phyloP scores from a whole-genome alignment of 1,140 invertebrate genomes.

The Temnothorax curvispinosus region DNA sequence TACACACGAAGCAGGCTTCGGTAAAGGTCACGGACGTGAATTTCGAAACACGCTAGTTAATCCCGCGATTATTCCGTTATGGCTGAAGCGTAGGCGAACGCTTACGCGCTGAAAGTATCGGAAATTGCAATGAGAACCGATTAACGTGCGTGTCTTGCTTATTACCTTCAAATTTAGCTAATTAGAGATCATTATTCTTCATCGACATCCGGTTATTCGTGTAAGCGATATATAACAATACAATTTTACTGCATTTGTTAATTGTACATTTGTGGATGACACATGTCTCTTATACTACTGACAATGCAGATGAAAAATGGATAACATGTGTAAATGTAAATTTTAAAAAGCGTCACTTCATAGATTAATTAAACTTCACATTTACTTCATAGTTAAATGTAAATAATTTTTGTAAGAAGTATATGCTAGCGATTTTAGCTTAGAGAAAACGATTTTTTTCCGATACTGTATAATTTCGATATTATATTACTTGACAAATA shows the following conservation, averaged over 20 bases:
- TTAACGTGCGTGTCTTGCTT: slow-evolving; percentile 25
- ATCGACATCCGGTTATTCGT: background rate
- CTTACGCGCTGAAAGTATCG: background rate
- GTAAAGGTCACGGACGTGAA: slow-evolving; percentile 51
- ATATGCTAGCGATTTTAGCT: background rate
- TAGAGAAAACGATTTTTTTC: background rate
- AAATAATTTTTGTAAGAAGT: background rate
- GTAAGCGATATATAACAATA: background rate
- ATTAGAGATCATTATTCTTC: background rate
- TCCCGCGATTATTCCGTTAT: slow-evolving; percentile 31
- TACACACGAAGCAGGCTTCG: background rate
- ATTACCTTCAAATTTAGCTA: slow-evolving; percentile 22
- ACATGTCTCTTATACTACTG: background rate
- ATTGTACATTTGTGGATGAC: background rate
- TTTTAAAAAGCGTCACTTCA: background rate
- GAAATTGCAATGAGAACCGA: slow-evolving; percentile 27
- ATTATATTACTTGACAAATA: background rate
- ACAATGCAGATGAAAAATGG: background rate
- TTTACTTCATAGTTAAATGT: background rate
- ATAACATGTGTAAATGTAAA: background rate
- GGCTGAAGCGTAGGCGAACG: slow-evolving; percentile 8
- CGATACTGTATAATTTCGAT: background rate
- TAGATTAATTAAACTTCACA: background rate
- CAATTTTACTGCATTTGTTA: background rate
- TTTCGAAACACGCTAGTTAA: slow-evolving; percentile 43